These are phyloP conservation scores for Phymatocera aterrima DNA, from an alignment of 2,888 invertebrate genomes.

Conservation along the genomic window DNA sequence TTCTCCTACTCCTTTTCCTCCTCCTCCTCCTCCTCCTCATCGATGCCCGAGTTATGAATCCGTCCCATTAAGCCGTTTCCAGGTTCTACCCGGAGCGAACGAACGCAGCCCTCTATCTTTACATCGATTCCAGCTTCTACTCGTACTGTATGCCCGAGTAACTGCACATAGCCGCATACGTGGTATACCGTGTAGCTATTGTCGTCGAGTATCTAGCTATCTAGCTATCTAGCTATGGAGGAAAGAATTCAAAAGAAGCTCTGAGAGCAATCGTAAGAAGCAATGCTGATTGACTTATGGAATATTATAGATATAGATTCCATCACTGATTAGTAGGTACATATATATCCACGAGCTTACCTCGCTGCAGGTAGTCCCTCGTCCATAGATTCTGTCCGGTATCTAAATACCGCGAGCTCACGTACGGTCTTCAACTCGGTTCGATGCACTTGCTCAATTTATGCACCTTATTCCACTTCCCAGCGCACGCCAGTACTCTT, in stretches of 20 bases:
- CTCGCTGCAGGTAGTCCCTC: too few species aligned
- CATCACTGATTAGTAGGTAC: not conserved
- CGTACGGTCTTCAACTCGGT: conserved; percentile 10
- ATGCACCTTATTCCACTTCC: not conserved
- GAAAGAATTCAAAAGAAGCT: conserved; percentile 34
- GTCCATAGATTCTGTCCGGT: conserved; percentile 9
- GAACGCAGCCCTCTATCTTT: too few species aligned
- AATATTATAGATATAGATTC: not conserved
- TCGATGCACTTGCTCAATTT: not conserved
- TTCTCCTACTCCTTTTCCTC: too few species aligned
- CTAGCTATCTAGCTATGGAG: too few species aligned
- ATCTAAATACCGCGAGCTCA: conserved; percentile 1
- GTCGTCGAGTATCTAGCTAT: too few species aligned
- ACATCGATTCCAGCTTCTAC: conserved; percentile 4
- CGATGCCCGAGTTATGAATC: conserved; percentile 25
- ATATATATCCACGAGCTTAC: not conserved
- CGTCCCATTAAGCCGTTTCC: conserved; percentile 17
- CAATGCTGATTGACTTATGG: conserved; percentile 34
- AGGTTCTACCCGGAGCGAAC: not conserved
- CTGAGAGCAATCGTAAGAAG: conserved; percentile 31
- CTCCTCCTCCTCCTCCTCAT: not conserved
- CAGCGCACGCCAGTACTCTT: not conserved
- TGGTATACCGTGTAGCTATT: too few species aligned
- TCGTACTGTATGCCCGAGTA: conserved; percentile 26
- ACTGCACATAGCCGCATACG: too few species aligned